Percentiles rank a stretch among this genome's conserved stretches.
phyloP scores from a whole-genome alignment of 2,113 vertebrate species.

The Erpornis zantholeuca region DNA sequence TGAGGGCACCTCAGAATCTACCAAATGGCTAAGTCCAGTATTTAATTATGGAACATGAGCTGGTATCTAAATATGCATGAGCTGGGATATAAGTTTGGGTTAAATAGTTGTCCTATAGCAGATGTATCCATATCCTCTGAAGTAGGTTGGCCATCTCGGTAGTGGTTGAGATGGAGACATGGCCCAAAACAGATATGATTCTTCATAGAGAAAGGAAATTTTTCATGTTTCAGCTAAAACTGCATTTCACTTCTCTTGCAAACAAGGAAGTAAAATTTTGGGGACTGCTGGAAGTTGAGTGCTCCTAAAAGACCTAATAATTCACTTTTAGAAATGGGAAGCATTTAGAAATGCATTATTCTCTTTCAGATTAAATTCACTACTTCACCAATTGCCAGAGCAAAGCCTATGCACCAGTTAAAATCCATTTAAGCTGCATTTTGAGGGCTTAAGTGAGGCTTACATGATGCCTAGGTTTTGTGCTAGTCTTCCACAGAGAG shows the following conservation, averaged over 20 bases:
- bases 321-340: neutral
- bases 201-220: neutral
- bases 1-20: neutral
- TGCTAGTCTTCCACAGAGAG: neutral
- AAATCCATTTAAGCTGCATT: constrained; percentile 33
- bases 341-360: constrained; percentile 3
- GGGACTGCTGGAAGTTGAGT: neutral
- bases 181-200: neutral
- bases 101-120: neutral
- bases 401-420: neutral
- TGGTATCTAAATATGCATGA: neutral
- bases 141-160: neutral
- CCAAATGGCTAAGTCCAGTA: neutral
- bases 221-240: neutral
- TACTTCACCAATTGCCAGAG: neutral
- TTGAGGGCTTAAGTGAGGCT: constrained; percentile 32
- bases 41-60: neutral
- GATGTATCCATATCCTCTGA: neutral
- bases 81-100: neutral
- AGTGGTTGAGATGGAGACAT: neutral
- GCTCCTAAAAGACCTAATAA: neutral
- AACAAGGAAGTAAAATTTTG: neutral
- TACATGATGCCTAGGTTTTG: constrained; percentile 14
- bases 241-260: neutral
- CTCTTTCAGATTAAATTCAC: neutral